Conservation (phyloP, 1,140 invertebrate species). For the Drosophila bipectinata region DNA sequence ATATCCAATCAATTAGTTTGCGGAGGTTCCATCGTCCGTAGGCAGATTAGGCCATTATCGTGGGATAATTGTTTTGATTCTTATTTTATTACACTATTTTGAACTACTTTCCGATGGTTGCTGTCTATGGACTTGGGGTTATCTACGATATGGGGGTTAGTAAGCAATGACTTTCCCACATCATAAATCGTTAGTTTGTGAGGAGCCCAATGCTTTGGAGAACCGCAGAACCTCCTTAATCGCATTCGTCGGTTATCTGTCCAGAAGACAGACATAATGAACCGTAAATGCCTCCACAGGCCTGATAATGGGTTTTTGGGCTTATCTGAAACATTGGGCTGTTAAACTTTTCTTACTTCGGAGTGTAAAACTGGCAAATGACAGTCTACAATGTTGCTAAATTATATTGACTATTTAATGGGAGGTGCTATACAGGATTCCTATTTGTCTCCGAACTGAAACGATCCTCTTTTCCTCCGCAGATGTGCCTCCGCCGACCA, state of each 20-base stretch:
- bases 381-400: constrained; percentile 12
- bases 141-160: too few relatives aligned
- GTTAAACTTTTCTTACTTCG: constrained; percentile 7
- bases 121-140: too few relatives aligned
- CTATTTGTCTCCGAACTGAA: not conserved
- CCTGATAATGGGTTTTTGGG: constrained; percentile 29
- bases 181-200: too few relatives aligned
- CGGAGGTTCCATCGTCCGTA: not conserved
- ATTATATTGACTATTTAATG: not conserved
- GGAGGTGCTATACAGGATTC: not conserved
- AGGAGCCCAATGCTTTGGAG: not conserved
- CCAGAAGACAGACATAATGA: constrained; percentile 34
- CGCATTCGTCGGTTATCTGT: constrained; percentile 26
- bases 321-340: constrained; percentile 29
- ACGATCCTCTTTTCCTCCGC: constrained; percentile 1
- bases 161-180: too few relatives aligned
- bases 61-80: not conserved
- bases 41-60: not conserved
- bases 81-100: not conserved
- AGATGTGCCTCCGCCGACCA: constrained; percentile 58
- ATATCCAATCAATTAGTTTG: constrained; percentile 23
- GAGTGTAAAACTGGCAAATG: constrained; percentile 5
- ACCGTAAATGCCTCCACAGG: constrained; percentile 24
- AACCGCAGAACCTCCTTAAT: constrained; percentile 18
- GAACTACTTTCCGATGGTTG: too few relatives aligned